phyloP scores from a whole-genome alignment of 2,797 vertebrate genomes.

The Bradypodion pumilum region DNA sequence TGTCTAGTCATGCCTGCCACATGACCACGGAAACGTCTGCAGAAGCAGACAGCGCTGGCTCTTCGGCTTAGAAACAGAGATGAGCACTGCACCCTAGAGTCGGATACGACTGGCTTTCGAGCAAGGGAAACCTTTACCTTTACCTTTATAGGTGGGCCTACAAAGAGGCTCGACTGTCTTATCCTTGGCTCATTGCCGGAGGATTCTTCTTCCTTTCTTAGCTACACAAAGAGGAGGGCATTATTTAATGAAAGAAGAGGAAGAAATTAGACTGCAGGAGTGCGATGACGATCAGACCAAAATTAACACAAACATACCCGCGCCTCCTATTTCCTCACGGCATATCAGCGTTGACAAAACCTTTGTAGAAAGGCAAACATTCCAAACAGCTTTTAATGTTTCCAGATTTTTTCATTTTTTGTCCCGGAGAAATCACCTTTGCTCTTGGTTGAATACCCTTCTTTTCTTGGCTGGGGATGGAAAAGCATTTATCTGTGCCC shows the following conservation, averaged over 20 bases:
- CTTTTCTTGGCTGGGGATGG: not conserved
- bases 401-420: slow-evolving; percentile 22
- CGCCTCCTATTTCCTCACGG: slow-evolving; percentile 13
- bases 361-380: slow-evolving; percentile 23
- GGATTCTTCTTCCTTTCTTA: not conserved
- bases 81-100: too few species aligned
- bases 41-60: too few species aligned
- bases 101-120: too few species aligned
- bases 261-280: not conserved
- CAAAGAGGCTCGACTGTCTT: not conserved
- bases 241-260: not conserved
- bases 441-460: not conserved
- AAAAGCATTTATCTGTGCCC: not conserved
- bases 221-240: not conserved
- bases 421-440: not conserved
- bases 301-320: slow-evolving; percentile 20
- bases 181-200: not conserved
- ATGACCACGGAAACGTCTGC: too few species aligned
- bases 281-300: not conserved
- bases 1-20: too few species aligned
- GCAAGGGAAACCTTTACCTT: too few species aligned
- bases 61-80: too few species aligned
- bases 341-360: not conserved
- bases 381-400: slow-evolving; percentile 15
- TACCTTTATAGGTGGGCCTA: not conserved